Evolutionary conservation across 2,888 invertebrate species (phyloP).

Genomic region (Protophormia terraenovae): DNA sequence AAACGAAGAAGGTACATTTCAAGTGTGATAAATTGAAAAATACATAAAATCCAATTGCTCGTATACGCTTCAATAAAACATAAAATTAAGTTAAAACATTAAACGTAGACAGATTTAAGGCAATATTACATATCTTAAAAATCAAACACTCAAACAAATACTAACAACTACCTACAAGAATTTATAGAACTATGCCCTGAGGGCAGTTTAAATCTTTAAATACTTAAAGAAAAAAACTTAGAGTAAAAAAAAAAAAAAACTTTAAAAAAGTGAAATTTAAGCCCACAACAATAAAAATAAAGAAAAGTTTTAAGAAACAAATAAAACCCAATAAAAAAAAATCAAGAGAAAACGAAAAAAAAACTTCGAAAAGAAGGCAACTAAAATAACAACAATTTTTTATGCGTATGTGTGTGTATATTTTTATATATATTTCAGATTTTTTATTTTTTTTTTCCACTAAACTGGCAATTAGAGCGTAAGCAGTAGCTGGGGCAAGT

Average conservation of each 20-base stretch:
- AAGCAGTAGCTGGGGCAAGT: conserved; percentile 30
- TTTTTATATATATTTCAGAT: background rate
- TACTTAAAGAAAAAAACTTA: background rate
- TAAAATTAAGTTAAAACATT: conserved; percentile 55
- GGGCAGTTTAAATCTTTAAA: background rate
- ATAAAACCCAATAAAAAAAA: conserved; percentile 8
- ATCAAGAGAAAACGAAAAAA: background rate
- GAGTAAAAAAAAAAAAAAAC: background rate
- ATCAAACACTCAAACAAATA: background rate
- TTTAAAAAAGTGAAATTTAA: conserved; percentile 2
- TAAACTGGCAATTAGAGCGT: conserved; percentile 58
- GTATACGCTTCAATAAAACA: conserved; percentile 52
- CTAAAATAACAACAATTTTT: background rate
- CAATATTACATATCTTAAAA: conserved; percentile 42
- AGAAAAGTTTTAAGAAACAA: conserved; percentile 19
- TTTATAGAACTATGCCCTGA: background rate
- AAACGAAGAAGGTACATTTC: conserved; percentile 48
- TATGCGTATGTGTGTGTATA: background rate
- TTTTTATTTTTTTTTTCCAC: background rate
- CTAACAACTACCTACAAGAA: background rate
- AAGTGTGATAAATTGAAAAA: conserved; percentile 62
- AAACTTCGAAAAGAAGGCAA: background rate
- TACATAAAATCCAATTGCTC: conserved; percentile 52
- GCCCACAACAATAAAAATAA: background rate
- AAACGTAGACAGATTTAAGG: conserved; percentile 46